These are phyloP conservation scores for Verasper variegatus DNA, from an alignment of 2,113 vertebrate genomes.

Conservation along the genomic window DNA sequence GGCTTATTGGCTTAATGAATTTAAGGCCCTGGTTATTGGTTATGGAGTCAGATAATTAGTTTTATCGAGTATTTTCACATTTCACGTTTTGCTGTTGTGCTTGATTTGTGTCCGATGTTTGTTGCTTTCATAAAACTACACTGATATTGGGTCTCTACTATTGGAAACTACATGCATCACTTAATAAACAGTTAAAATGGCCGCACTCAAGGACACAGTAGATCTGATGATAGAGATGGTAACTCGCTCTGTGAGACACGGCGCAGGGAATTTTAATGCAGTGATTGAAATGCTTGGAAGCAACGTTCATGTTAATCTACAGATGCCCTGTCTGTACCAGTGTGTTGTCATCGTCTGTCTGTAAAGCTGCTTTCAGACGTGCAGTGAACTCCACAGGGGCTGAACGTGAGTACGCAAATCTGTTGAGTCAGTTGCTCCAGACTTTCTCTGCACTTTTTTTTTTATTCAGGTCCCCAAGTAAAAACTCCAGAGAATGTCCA, in stretches of 20 bases:
- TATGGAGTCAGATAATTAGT: conserved; percentile 21
- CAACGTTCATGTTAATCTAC: background rate
- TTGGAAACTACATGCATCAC: background rate
- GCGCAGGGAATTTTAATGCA: background rate
- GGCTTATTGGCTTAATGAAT: conserved; percentile 30
- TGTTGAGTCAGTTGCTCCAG: background rate
- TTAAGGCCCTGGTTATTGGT: conserved; percentile 14
- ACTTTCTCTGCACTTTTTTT: no score
- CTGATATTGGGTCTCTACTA: background rate
- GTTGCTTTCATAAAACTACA: no score
- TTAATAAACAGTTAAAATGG: conserved; percentile 7
- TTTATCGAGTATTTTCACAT: conserved; percentile 25
- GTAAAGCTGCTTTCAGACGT: background rate
- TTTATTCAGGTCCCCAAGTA: no score
- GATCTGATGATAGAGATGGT: conserved; percentile 9
- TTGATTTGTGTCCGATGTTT: background rate
- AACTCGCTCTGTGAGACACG: conserved; percentile 3
- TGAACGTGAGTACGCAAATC: no score
- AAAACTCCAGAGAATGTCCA: no score
- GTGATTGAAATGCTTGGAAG: background rate
- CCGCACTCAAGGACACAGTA: background rate
- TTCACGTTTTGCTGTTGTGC: background rate
- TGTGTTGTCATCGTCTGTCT: background rate
- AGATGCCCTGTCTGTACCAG: background rate
- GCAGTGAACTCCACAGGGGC: no score